Evolutionary conservation across 2,888 invertebrate species (phyloP), one percentile per base, ranked within the genome.

Genomic region (Bimastos eiseni): DNA sequence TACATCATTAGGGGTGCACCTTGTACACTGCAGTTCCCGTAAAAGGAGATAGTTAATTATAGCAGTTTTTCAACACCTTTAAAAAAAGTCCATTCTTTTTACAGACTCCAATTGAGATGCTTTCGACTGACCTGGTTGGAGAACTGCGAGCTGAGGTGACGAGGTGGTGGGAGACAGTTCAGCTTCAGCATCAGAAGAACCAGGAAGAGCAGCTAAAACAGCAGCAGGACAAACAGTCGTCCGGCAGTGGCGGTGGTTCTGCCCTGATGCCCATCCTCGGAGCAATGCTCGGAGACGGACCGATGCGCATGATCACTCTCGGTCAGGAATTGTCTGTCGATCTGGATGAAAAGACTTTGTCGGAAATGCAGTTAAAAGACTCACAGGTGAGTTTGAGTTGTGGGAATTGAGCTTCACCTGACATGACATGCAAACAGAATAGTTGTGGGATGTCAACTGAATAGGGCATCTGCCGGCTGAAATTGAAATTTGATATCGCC

Each of bases 251-350:
- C 33, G n/a, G 17, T 13, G 36, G 70, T 24, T 89, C 90, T 1
- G 89, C 94, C 91, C 93, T 95, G 91, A 95, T 95, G 5, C 96
- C 96, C 2, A 97, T 96, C 55, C 95, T 96, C 90, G 97, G 96
- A 33, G 96, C 97, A 6, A 95, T 97, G 44, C 95, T 97, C 0
- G 97, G 97, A 3, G 97, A 98, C 93, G 98, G 97, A 0, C 97
- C 98, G 0, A 96, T 98, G 90, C 96, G 98, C 88, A 98, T 98
- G 96, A 98, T 98, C 92, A 98, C 98, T 0, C 95, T 95, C 92
- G 98, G 98, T 0, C 98, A 98, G 95, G 98, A 98, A 94, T 95
- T 98, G 17, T 97, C 97, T 0, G 97, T 97, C 8, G 98, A 98
- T 93, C 97, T 97, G 93, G 98, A 98, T 94, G 98, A 98, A 94